These are phyloP conservation scores for Hyperoplus immaculatus DNA, from an alignment of 2,797 vertebrate species.

Conservation along the genomic window DNA sequence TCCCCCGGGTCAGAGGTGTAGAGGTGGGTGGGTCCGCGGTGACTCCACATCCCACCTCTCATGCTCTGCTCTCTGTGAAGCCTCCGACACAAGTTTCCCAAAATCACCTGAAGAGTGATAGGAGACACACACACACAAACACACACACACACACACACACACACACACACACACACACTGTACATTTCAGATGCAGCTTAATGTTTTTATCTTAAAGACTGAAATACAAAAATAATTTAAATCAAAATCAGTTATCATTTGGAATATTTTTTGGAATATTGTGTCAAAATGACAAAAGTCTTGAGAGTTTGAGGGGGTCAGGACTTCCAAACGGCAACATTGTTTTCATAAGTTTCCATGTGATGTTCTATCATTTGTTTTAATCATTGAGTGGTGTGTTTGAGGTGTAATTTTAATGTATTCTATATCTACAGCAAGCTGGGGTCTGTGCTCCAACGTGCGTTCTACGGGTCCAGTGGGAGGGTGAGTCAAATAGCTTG, in stretches of 20 bases:
- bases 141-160: neutral
- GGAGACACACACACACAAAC: neutral
- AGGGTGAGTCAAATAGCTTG: conserved; percentile 77
- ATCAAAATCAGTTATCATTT: neutral
- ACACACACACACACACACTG: neutral
- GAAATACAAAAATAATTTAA: neutral
- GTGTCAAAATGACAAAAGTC: neutral
- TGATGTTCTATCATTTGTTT: neutral
- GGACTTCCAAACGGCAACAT: neutral
- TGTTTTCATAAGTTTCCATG: neutral
- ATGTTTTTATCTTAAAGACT: neutral
- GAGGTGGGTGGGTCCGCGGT: conserved; percentile 23
- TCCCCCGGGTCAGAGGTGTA: neutral
- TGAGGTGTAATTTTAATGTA: conserved; percentile 23
- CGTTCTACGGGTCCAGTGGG: conserved; percentile 89
- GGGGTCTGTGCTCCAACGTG: conserved; percentile 90
- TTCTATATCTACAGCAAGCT: conserved; percentile 84
- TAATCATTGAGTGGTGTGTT: neutral
- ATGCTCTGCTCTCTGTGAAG: conserved; percentile 24
- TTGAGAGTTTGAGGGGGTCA: neutral
- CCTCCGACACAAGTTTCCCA: conserved; percentile 42
- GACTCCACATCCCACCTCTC: conserved; percentile 35
- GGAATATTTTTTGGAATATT: no score
- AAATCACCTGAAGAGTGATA: conserved; percentile 48
- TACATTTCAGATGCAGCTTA: neutral